Evolutionary conservation across 2,888 invertebrate genomes (phyloP).

Genomic region (Spisula solida): DNA sequence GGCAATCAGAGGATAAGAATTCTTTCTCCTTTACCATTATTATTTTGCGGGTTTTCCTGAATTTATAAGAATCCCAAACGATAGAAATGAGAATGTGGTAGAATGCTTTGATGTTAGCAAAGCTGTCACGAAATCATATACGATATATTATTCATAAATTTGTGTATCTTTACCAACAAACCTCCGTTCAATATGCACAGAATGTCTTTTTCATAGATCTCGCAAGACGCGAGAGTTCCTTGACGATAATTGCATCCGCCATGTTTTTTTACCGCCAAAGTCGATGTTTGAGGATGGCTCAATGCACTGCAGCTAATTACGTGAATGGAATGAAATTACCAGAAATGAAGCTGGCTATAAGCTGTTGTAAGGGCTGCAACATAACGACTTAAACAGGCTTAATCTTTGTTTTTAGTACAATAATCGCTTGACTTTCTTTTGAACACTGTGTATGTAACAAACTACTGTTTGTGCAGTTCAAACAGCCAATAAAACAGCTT

Average conservation of each 20-base stretch:
- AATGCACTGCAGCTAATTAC: constrained; percentile 34
- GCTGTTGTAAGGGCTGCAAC: neutral
- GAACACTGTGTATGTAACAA: neutral
- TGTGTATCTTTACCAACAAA: neutral
- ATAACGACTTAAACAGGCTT: neutral
- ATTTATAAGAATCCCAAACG: neutral
- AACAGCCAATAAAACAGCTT: neutral
- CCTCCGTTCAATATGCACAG: neutral
- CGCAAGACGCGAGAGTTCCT: neutral
- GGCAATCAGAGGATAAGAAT: neutral
- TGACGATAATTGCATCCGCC: constrained; percentile 23
- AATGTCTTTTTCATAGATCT: constrained; percentile 31
- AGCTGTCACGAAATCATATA: neutral
- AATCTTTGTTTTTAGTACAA: neutral
- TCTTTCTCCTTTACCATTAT: neutral
- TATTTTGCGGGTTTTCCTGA: neutral
- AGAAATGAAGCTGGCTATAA: constrained; percentile 16
- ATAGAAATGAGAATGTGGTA: neutral
- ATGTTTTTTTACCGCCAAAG: constrained; percentile 41
- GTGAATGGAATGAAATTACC: constrained; percentile 21
- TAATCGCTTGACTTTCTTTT: neutral
- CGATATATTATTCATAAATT: constrained; percentile 1
- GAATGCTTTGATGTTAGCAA: neutral
- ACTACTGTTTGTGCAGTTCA: neutral
- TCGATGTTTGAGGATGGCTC: constrained; percentile 26